These are phyloP conservation scores for Odobenus rosmarus DNA, from an alignment of 2,113 vertebrate genomes.

Conservation along the genomic window DNA sequence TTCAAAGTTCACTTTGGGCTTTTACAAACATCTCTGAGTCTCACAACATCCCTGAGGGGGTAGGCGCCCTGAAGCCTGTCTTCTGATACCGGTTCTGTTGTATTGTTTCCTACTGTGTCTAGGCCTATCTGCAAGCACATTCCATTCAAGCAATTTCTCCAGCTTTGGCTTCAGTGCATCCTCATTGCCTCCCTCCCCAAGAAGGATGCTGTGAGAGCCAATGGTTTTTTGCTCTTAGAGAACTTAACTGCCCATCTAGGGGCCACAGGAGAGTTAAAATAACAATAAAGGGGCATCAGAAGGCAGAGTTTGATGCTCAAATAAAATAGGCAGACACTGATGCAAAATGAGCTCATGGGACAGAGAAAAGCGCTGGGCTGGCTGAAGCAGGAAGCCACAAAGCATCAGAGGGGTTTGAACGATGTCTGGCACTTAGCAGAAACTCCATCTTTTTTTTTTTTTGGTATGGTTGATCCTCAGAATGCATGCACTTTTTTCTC, in stretches of 20 bases:
- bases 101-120: neutral
- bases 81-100: neutral
- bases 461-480: neutral
- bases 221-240: neutral
- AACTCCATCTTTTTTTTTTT: neutral
- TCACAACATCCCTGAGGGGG: neutral
- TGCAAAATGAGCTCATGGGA: neutral
- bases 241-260: neutral
- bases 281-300: neutral
- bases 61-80: neutral
- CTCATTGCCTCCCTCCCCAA: neutral
- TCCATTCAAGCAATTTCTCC: neutral
- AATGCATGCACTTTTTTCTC: no score
- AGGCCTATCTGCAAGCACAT: neutral
- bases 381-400: neutral
- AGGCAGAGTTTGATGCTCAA: neutral
- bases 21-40: neutral
- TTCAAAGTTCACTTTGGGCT: neutral
- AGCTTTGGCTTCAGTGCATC: neutral
- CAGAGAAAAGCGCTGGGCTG: neutral
- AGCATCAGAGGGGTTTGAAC: neutral
- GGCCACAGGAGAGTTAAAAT: neutral
- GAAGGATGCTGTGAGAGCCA: neutral
- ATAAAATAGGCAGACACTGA: neutral
- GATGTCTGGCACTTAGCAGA: neutral